Percentiles rank a stretch among this genome's conserved stretches.
phyloP scores from a whole-genome alignment of 2,888 invertebrate genomes.

The Glaucopsyche alexis region DNA sequence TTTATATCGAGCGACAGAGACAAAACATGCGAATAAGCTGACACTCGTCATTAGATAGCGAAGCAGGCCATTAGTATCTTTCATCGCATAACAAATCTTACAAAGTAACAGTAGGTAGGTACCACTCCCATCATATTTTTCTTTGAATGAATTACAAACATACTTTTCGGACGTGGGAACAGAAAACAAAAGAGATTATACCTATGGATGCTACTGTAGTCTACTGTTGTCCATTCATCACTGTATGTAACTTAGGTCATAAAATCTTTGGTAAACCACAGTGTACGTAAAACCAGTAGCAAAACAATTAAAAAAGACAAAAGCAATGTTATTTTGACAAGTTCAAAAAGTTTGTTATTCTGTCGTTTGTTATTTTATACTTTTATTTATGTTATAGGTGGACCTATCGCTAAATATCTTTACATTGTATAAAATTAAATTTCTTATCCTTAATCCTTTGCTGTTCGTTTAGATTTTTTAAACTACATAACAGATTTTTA shows the following conservation, averaged over 20 bases:
- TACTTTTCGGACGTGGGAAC: too few species aligned
- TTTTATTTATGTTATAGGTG: background rate
- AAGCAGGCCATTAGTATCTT: too few species aligned
- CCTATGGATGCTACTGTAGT: background rate
- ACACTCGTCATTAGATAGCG: too few species aligned
- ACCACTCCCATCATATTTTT: too few species aligned
- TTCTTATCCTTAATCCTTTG: background rate
- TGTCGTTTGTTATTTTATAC: background rate
- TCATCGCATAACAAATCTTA: too few species aligned
- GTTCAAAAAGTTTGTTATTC: background rate
- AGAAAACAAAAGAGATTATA: background rate
- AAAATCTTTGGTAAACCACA: background rate
- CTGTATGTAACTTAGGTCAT: background rate
- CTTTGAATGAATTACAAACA: too few species aligned
- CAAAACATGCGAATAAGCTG: too few species aligned
- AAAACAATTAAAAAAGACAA: conserved; percentile 1
- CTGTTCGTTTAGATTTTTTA: too few species aligned
- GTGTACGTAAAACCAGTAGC: background rate
- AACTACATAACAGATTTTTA: too few species aligned
- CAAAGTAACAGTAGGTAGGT: too few species aligned
- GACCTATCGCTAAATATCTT: background rate
- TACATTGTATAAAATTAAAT: too few species aligned
- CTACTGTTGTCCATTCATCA: background rate
- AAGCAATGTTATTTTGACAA: background rate
- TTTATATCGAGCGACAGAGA: too few species aligned